phyloP scores from a whole-genome alignment of 2,888 invertebrate species.

The Cheilosia scutellata region DNA sequence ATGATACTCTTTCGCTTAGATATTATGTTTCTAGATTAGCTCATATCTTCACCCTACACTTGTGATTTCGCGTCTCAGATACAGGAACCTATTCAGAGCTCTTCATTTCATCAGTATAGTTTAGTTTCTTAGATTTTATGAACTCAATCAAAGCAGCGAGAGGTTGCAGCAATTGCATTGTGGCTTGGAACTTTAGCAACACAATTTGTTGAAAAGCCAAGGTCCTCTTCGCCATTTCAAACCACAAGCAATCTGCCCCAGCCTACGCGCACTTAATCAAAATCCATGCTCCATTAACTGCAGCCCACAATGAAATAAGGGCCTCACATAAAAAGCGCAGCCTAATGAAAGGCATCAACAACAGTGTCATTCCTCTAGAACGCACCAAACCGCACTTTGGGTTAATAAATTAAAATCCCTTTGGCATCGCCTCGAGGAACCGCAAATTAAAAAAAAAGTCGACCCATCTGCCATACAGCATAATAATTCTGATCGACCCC shows the following conservation, averaged over 20 bases:
- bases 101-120: too few relatives aligned
- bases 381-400: conserved; percentile 46
- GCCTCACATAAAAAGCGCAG: conserved; percentile 1
- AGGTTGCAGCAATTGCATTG: too few relatives aligned
- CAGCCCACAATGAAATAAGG: conserved; percentile 1
- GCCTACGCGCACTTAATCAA: conserved; percentile 36
- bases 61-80: too few relatives aligned
- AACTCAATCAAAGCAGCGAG: too few relatives aligned
- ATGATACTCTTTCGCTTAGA: too few relatives aligned
- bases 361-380: conserved; percentile 48
- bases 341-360: conserved; percentile 53
- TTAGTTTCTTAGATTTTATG: too few relatives aligned
- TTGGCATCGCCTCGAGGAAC: conserved; percentile 38
- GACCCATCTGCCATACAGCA: conserved; percentile 23
- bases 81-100: too few relatives aligned
- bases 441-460: conserved; percentile 32
- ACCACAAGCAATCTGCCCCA: conserved; percentile 35
- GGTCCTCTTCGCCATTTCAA: not conserved
- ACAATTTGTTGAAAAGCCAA: too few relatives aligned
- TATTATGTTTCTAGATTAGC: too few relatives aligned
- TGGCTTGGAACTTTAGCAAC: too few relatives aligned
- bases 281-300: conserved; percentile 49
- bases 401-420: conserved; percentile 61
- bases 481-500: conserved; percentile 42
- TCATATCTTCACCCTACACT: too few relatives aligned